phyloP scores from a whole-genome alignment of 1,140 invertebrate genomes.

The Mylabris phalerata region DNA sequence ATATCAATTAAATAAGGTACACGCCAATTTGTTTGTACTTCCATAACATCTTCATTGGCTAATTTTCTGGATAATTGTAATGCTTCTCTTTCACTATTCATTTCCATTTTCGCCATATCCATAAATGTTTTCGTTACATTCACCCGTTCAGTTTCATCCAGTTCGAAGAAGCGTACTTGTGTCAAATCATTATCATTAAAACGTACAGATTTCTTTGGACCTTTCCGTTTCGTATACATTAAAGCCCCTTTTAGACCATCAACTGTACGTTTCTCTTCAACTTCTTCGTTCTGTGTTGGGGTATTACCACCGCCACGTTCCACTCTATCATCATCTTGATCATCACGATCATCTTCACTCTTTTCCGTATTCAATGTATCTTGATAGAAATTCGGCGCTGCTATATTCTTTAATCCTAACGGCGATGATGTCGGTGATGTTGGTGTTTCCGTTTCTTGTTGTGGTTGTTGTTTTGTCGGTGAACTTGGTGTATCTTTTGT shows the following conservation, averaged over 20 bases:
- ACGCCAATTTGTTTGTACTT: constrained; percentile 66
- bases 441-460: constrained; percentile 20
- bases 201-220: constrained; percentile 72
- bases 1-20: constrained; percentile 61
- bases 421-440: constrained; percentile 37
- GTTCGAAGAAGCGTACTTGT: constrained; percentile 79
- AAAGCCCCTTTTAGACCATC: constrained; percentile 34
- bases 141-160: constrained; percentile 90
- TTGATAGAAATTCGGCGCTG: constrained; percentile 80
- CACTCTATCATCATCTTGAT: constrained; percentile 39
- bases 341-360: constrained; percentile 42
- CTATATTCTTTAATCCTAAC: constrained; percentile 43
- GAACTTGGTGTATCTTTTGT: constrained; percentile 52
- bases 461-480: constrained; percentile 39
- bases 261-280: constrained; percentile 20
- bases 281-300: constrained; percentile 10
- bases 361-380: constrained; percentile 75
- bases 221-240: constrained; percentile 47
- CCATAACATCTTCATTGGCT: constrained; percentile 69
- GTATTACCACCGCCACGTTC: constrained; percentile 17
- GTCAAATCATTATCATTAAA: constrained; percentile 77
- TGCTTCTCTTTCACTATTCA: constrained; percentile 75
- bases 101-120: constrained; percentile 88
- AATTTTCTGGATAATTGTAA: constrained; percentile 68
- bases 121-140: constrained; percentile 89